Evolutionary conservation across 2,113 vertebrate species (phyloP).

Genomic region (Oenanthe oenanthe): DNA sequence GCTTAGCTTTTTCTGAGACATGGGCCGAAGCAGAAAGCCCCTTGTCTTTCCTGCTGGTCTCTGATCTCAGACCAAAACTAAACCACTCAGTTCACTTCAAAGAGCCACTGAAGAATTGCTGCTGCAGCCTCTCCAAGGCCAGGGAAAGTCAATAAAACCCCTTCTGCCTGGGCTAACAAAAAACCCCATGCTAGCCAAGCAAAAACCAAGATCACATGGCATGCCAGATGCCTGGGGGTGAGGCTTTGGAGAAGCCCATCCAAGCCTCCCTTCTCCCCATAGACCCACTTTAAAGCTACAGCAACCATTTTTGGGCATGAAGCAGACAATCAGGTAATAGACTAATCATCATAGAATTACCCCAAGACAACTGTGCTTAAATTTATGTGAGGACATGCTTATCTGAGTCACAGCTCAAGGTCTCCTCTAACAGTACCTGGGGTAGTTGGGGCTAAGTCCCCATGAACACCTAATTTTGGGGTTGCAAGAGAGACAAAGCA

Average conservation of each 20-base stretch:
- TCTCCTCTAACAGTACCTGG: background rate
- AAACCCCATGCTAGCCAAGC: background rate
- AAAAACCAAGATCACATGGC: background rate
- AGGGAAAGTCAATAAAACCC: background rate
- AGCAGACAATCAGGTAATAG: background rate
- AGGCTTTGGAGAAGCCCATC: background rate
- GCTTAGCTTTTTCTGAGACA: background rate
- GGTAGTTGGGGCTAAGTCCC: background rate
- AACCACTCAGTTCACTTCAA: background rate
- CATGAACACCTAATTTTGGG: background rate
- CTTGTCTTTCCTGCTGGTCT: accelerated
- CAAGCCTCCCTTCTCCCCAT: background rate
- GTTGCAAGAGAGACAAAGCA: background rate
- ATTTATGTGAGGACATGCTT: background rate
- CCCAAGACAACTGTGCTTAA: background rate
- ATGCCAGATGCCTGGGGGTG: accelerated
- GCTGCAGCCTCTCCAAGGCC: background rate
- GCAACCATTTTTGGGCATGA: background rate
- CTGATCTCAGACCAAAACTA: background rate
- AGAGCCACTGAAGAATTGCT: background rate
- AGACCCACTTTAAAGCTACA: background rate
- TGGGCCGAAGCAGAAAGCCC: background rate
- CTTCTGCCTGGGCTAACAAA: background rate
- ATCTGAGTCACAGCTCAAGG: background rate
- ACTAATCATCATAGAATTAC: background rate